A percentile compares a stretch with the other conserved stretches of the same genome.
These are phyloP conservation scores for Hozukius guyotensis DNA, from an alignment of 2,797 vertebrate species.

Conservation along the genomic window DNA sequence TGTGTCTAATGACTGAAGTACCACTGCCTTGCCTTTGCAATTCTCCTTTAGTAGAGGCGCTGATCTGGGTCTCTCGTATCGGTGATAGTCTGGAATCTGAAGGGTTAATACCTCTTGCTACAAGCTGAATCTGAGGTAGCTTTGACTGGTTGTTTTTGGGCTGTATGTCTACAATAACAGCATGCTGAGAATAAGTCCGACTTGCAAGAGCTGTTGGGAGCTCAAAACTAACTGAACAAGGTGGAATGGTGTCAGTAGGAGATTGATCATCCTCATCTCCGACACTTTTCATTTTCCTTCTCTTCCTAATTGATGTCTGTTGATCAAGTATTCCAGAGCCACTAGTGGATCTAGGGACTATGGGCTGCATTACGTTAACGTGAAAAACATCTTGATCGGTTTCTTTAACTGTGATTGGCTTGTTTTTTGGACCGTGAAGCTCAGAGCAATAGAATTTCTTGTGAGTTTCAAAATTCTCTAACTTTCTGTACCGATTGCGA, in stretches of 20 bases:
- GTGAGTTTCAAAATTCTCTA: conserved; percentile 99
- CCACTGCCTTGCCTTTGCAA: conserved; percentile 92
- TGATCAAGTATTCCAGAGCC: conserved; percentile 88
- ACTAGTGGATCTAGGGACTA: conserved; percentile 82
- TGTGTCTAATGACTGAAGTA: conserved; percentile 98
- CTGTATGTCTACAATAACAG: conserved; percentile 80
- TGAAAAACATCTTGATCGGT: conserved; percentile 85
- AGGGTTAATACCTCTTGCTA: conserved; percentile 82
- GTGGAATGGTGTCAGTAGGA: conserved; percentile 85
- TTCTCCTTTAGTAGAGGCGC: conserved; percentile 80
- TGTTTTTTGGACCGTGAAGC: conserved; percentile 96
- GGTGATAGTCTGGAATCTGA: conserved; percentile 84
- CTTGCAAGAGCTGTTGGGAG: conserved; percentile 67
- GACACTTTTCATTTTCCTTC: conserved; percentile 98
- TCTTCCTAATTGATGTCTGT: conserved; percentile 92
- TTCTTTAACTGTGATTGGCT: conserved; percentile 85
- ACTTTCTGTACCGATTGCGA: conserved; percentile 95
- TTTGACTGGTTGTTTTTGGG: conserved; percentile 81
- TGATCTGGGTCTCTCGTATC: conserved; percentile 84
- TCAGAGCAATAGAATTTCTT: conserved; percentile 99
- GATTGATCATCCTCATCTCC: conserved; percentile 96
- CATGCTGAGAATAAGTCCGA: conserved; percentile 74
- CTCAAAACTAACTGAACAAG: conserved; percentile 85
- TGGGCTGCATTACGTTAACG: conserved; percentile 81
- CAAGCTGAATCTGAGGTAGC: conserved; percentile 87